A percentile compares a stretch with the other conserved stretches of the same genome.
Conservation (phyloP, 2,797 vertebrate species). For the Poecilia wingei region DNA sequence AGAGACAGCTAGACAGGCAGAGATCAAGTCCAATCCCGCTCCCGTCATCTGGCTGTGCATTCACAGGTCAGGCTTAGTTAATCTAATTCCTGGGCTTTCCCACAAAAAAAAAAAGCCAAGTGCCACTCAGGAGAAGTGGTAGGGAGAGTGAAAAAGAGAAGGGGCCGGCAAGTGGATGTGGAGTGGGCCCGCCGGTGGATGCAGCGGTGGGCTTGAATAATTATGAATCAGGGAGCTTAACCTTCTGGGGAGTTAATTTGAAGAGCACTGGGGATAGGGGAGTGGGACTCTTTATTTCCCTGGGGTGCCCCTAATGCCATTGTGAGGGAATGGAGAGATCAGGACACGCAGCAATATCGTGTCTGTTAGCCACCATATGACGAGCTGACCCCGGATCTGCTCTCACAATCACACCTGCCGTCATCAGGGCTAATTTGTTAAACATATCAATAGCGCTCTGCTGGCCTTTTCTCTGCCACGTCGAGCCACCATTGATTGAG, state of each 20-base stretch:
- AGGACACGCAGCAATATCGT: slow-evolving; percentile 84
- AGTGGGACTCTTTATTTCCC: slow-evolving; percentile 85
- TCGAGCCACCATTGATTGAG: slow-evolving; percentile 70
- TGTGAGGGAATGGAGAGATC: slow-evolving; percentile 87
- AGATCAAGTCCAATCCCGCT: slow-evolving; percentile 82
- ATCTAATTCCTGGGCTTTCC: slow-evolving; percentile 84
- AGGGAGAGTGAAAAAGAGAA: slow-evolving; percentile 42
- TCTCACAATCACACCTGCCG: slow-evolving; percentile 83
- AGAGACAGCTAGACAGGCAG: slow-evolving; percentile 84
- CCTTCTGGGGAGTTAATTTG: slow-evolving; percentile 87
- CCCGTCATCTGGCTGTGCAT: slow-evolving; percentile 77
- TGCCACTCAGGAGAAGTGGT: slow-evolving; percentile 83
- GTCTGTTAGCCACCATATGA: slow-evolving; percentile 86
- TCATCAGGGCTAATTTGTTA: slow-evolving; percentile 85
- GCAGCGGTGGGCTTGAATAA: slow-evolving; percentile 79
- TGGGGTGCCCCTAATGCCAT: slow-evolving; percentile 84
- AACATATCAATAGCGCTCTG: slow-evolving; percentile 85
- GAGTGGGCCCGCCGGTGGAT: slow-evolving; percentile 47
- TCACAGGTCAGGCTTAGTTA: slow-evolving; percentile 83
- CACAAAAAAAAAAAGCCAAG: slow-evolving; percentile 76
- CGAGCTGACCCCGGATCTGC: slow-evolving; percentile 78
- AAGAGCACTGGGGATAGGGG: slow-evolving; percentile 80
- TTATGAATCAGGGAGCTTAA: slow-evolving; percentile 86
- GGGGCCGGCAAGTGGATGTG: slow-evolving; percentile 57
- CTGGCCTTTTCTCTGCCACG: slow-evolving; percentile 63